These are phyloP conservation scores for Lordiphosa clarofinis DNA, from an alignment of 1,140 invertebrate genomes.

Conservation along the genomic window DNA sequence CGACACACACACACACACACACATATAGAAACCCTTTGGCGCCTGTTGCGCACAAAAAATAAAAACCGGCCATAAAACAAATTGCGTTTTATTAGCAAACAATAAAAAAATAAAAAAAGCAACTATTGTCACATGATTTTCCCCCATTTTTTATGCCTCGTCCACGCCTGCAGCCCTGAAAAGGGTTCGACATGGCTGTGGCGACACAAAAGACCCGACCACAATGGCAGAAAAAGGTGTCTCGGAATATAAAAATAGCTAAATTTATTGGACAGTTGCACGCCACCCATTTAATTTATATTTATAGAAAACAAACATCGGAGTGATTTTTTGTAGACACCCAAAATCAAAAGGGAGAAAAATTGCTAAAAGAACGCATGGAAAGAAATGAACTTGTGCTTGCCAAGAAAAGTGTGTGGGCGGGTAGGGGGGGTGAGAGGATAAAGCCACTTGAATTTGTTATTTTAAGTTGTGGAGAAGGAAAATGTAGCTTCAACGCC, in stretches of 20 bases:
- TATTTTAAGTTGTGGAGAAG: no score
- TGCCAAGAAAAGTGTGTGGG: neutral
- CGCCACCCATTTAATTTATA: slow-evolving; percentile 78
- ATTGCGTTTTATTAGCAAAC: slow-evolving; percentile 65
- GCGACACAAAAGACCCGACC: slow-evolving; percentile 46
- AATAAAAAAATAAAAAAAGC: slow-evolving; percentile 26
- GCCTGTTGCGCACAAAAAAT: slow-evolving; percentile 20
- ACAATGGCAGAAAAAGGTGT: slow-evolving; percentile 57
- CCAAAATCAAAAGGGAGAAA: slow-evolving; percentile 2
- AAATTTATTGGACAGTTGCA: slow-evolving; percentile 78
- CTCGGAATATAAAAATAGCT: slow-evolving; percentile 64
- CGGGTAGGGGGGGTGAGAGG: neutral
- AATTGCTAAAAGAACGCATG: neutral
- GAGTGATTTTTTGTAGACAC: slow-evolving; percentile 21
- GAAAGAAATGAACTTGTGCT: slow-evolving; percentile 6
- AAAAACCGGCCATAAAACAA: slow-evolving; percentile 37
- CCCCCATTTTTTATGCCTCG: slow-evolving; percentile 12
- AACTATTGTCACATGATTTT: slow-evolving; percentile 72
- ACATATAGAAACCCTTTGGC: neutral
- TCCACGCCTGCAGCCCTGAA: slow-evolving; percentile 50
- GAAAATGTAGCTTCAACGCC: no score
- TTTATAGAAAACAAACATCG: slow-evolving; percentile 71
- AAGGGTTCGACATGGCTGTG: slow-evolving; percentile 57
- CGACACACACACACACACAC: neutral
- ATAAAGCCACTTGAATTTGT: neutral